A percentile compares a stretch with the other conserved stretches of the same genome.
These are phyloP conservation scores for Sphaerophoria taeniata DNA, from an alignment of 2,888 invertebrate genomes.

Conservation along the genomic window DNA sequence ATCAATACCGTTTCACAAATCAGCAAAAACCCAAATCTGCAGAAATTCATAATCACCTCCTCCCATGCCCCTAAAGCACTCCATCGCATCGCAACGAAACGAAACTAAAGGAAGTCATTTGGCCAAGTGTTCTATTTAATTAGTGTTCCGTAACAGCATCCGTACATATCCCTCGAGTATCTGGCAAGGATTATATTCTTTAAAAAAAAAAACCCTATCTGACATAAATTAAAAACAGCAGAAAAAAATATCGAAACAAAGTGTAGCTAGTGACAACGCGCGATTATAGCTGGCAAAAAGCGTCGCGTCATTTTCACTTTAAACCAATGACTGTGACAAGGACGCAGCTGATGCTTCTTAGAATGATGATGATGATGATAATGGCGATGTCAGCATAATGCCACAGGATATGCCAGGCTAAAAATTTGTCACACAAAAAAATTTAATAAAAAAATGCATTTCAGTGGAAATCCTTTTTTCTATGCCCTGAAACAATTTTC, in stretches of 20 bases:
- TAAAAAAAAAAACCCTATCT: not conserved
- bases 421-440: conserved; percentile 13
- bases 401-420: conserved; percentile 57
- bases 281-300: conserved; percentile 53
- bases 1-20: conserved; percentile 49
- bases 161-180: conserved; percentile 17
- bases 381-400: conserved; percentile 70
- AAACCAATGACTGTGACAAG: conserved; percentile 70
- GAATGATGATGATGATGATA: conserved; percentile 53
- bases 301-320: conserved; percentile 69
- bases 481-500: conserved; percentile 36
- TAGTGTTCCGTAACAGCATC: conserved; percentile 49
- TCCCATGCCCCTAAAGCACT: not conserved
- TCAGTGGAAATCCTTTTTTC: conserved; percentile 34
- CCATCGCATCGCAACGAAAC: not conserved
- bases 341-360: conserved; percentile 57
- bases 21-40: conserved; percentile 4
- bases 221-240: not conserved
- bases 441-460: conserved; percentile 39
- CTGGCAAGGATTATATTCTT: conserved; percentile 13
- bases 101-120: conserved; percentile 2
- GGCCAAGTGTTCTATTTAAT: conserved; percentile 59
- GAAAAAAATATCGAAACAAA: conserved; percentile 35
- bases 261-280: conserved; percentile 54
- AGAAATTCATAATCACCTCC: conserved; percentile 28